phyloP scores from a whole-genome alignment of 2,888 invertebrate species.

The Noctua comes region DNA sequence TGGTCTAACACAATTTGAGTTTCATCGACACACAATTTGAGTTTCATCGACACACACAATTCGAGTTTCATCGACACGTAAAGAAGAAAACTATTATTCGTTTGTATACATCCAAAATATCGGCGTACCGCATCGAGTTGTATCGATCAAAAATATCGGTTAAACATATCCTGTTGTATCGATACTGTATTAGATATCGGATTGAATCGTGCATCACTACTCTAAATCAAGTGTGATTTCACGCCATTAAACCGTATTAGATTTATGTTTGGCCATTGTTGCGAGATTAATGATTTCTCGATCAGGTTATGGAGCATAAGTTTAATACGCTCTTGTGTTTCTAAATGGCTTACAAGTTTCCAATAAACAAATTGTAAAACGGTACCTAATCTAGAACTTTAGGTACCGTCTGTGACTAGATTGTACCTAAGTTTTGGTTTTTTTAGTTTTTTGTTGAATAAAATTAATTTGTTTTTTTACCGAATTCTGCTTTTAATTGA shows the following conservation, averaged over 20 bases:
- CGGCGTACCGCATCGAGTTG: not conserved
- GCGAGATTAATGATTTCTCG: constrained; percentile 41
- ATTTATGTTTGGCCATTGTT: constrained; percentile 45
- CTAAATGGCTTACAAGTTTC: not conserved
- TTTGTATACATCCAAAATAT: not conserved
- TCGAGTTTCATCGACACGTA: not conserved
- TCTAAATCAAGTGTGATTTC: constrained; percentile 26
- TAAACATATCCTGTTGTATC: not conserved
- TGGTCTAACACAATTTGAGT: not conserved
- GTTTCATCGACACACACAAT: not conserved
- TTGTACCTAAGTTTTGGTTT: not conserved
- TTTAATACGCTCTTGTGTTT: constrained; percentile 11
- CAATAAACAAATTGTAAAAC: not conserved
- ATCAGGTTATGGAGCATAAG: constrained; percentile 10
- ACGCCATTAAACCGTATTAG: constrained; percentile 43
- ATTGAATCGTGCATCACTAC: constrained; percentile 1
- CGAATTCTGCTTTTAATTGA: not conserved
- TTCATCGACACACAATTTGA: not conserved
- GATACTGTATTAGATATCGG: not conserved
- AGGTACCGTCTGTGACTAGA: not conserved
- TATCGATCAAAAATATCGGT: not conserved
- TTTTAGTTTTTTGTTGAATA: no score
- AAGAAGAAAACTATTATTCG: not conserved
- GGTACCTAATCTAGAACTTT: constrained; percentile 4
- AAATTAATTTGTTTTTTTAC: not conserved